Evolutionary conservation across 53 echinoderm and acorn worm species (phyloP).

Genomic region (Paracentrotus lividus): DNA sequence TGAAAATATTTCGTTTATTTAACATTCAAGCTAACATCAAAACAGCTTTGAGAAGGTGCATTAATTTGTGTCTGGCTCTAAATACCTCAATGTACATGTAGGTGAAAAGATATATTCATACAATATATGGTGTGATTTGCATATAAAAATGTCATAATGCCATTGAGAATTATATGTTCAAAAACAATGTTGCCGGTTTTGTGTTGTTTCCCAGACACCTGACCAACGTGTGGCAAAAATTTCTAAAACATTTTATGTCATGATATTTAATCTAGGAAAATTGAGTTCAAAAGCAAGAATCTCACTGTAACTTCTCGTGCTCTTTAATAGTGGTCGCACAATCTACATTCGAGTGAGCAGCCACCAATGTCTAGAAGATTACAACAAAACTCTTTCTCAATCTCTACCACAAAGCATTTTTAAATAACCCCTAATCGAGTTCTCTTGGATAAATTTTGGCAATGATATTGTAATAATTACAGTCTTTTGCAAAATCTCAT

Average conservation of each 20-base stretch:
- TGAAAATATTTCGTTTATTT: neutral
- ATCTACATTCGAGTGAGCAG: too few species aligned
- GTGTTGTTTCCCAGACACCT: too few species aligned
- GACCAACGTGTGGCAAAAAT: too few species aligned
- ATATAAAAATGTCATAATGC: neutral
- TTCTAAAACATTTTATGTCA: neutral
- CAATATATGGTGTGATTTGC: neutral
- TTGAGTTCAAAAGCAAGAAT: too few species aligned
- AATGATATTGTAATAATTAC: neutral
- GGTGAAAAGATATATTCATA: neutral
- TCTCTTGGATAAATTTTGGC: conserved; percentile 13
- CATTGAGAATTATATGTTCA: neutral
- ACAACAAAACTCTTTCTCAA: too few species aligned
- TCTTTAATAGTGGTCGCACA: too few species aligned
- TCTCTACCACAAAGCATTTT: neutral
- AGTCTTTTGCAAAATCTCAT: conserved; percentile 66
- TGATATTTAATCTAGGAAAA: too few species aligned
- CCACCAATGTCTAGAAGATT: too few species aligned
- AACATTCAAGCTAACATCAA: neutral
- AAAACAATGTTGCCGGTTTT: too few species aligned
- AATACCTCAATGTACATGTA: neutral
- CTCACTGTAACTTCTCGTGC: too few species aligned
- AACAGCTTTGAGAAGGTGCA: neutral
- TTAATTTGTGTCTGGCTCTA: neutral
- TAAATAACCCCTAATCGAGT: neutral